Evolutionary conservation across 1,140 invertebrate genomes (phyloP).

Genomic region (Andrena cerasifolii): DNA sequence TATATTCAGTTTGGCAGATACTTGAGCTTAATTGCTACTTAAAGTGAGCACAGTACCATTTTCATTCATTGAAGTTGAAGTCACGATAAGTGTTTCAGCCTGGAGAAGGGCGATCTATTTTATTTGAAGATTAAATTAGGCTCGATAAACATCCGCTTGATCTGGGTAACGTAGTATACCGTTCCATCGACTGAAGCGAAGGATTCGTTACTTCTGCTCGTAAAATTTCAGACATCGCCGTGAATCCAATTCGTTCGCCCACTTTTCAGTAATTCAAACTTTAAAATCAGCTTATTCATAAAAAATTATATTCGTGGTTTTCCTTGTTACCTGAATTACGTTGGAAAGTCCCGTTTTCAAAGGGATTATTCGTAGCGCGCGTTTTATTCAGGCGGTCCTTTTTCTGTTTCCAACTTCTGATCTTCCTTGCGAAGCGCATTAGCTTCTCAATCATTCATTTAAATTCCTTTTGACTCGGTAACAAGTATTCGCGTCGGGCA

Average conservation of each 20-base stretch:
- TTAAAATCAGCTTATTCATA: background rate
- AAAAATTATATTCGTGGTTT: background rate
- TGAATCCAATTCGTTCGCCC: background rate
- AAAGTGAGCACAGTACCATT: too few species aligned
- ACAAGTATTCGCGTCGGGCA: background rate
- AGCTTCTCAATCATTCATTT: background rate
- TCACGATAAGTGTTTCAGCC: too few species aligned
- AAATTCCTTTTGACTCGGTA: too few species aligned
- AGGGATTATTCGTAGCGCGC: conserved; percentile 23
- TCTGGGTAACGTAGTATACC: background rate
- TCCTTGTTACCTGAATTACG: conserved; percentile 14
- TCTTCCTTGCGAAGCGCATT: background rate
- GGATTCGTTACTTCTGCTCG: background rate
- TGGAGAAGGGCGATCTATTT: too few species aligned
- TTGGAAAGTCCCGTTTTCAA: conserved; percentile 26
- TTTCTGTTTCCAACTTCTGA: conserved; percentile 29
- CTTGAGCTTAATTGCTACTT: too few species aligned
- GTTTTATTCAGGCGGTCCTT: conserved; percentile 36
- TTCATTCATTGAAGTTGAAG: too few species aligned
- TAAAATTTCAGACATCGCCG: background rate
- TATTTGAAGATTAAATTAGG: conserved; percentile 4
- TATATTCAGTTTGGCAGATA: too few species aligned
- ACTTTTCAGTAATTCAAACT: background rate
- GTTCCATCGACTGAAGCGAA: background rate
- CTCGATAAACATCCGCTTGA: background rate